Conservation (phyloP, 2,113 vertebrate genomes). For the Micronisus gabar region DNA sequence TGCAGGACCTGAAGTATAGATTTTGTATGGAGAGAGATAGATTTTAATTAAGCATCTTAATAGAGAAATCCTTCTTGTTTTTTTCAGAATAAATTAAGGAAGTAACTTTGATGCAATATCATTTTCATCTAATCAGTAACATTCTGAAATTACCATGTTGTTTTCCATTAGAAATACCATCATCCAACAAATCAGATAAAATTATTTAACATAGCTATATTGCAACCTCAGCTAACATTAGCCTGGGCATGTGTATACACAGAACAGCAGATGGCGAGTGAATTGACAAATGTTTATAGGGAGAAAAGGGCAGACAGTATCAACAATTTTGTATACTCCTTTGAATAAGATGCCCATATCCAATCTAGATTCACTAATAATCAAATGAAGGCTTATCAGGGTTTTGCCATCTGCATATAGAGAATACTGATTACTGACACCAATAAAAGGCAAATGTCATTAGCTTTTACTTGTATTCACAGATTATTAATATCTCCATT, state of each 20-base stretch:
- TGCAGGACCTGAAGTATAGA: conserved; percentile 61
- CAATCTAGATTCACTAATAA: neutral
- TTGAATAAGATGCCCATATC: neutral
- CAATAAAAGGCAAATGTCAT: neutral
- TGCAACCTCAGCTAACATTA: conserved; percentile 65
- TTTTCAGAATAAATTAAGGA: conserved; percentile 82
- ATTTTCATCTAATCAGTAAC: conserved; percentile 83
- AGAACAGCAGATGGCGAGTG: neutral
- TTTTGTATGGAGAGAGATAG: conserved; percentile 49
- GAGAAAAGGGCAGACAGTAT: neutral
- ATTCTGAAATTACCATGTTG: conserved; percentile 82
- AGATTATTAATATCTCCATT: neutral
- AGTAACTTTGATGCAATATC: conserved; percentile 82
- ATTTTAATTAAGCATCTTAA: conserved; percentile 82
- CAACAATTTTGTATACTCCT: conserved; percentile 24
- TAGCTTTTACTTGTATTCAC: neutral
- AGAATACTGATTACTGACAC: neutral
- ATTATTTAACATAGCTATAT: conserved; percentile 60
- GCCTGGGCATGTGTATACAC: neutral
- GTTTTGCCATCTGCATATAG: neutral
- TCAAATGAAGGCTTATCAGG: neutral
- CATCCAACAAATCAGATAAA: conserved; percentile 77
- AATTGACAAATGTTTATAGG: conserved; percentile 17
- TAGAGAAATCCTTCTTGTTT: conserved; percentile 75
- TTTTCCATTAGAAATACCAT: conserved; percentile 78